Evolutionary conservation across 2,797 vertebrate species (phyloP).

Genomic region (Ciconia nigra): DNA sequence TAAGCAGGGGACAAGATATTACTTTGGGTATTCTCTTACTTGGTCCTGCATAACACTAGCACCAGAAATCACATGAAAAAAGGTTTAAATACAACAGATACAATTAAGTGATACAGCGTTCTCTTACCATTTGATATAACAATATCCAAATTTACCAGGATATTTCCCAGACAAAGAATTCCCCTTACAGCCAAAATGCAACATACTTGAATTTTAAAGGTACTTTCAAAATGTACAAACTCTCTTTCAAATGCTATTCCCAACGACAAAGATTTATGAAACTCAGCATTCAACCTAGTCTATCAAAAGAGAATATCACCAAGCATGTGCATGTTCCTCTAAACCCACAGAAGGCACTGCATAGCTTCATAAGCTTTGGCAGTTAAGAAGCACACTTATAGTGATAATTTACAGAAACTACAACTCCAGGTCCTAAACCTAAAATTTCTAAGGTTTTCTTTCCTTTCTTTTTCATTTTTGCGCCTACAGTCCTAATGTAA

Average conservation of each 20-base stretch:
- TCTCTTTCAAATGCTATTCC: background rate
- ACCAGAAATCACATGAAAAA: background rate
- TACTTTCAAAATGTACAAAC: background rate
- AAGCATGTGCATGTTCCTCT: background rate
- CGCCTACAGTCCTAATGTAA: background rate
- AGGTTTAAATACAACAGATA: background rate
- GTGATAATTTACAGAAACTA: background rate
- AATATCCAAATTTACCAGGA: background rate
- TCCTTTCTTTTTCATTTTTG: background rate
- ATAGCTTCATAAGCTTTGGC: background rate
- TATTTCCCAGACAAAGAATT: background rate
- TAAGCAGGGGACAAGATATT: background rate
- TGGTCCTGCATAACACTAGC: background rate
- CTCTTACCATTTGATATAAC: background rate
- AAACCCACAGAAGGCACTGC: background rate
- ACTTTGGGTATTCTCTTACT: background rate
- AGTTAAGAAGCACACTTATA: background rate
- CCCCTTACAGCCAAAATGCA: background rate
- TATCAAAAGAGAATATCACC: background rate
- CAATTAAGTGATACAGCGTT: background rate
- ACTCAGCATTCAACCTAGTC: background rate
- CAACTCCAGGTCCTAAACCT: background rate
- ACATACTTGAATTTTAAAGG: background rate
- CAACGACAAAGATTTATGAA: fast-evolving
- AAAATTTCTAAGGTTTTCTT: background rate